Conservation (phyloP, 2,888 invertebrate genomes). For the Eudiplozoon nipponicum region DNA sequence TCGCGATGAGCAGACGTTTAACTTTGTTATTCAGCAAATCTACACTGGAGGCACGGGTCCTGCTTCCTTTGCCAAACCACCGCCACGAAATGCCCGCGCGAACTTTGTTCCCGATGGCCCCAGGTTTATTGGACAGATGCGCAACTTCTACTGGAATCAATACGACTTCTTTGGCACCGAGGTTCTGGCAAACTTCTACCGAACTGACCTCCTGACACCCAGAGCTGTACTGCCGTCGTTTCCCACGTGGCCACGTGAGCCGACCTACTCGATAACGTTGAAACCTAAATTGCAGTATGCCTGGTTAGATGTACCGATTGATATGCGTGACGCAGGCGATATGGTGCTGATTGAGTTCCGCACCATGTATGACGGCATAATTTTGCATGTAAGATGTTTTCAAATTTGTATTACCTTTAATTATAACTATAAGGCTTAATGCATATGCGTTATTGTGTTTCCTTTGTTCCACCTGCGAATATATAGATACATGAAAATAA, state of each 20-base stretch:
- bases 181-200: neutral
- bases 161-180: conserved; percentile 11
- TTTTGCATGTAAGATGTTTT: conserved; percentile 6
- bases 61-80: neutral
- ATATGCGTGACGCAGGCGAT: neutral
- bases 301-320: neutral
- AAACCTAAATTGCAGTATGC: neutral
- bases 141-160: conserved; percentile 16
- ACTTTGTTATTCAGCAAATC: conserved; percentile 8
- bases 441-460: too few species aligned
- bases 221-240: conserved; percentile 2
- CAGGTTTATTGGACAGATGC: conserved; percentile 10
- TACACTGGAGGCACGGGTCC: conserved; percentile 7
- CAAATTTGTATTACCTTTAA: too few species aligned
- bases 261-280: neutral
- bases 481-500: too few species aligned
- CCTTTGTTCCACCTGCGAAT: too few species aligned
- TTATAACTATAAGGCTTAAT: too few species aligned
- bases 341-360: neutral
- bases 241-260: conserved; percentile 5
- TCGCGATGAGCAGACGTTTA: conserved; percentile 2
- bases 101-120: neutral
- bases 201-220: neutral
- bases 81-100: neutral
- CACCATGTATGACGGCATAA: conserved; percentile 7